These are phyloP conservation scores for Amniataba percoides DNA, from an alignment of 2,797 vertebrate genomes.

Conservation along the genomic window DNA sequence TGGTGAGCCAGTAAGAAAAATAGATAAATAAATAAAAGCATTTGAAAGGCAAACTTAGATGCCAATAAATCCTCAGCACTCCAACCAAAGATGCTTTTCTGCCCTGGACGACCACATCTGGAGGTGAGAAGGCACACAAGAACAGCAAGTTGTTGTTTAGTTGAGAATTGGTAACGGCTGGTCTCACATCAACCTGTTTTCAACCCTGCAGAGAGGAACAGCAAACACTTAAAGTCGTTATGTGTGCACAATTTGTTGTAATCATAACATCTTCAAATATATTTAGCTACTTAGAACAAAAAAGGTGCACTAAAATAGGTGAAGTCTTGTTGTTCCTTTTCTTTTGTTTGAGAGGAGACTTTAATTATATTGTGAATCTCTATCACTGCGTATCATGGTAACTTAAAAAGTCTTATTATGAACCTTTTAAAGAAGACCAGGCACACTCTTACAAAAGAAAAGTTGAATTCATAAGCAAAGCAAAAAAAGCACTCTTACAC, in stretches of 20 bases:
- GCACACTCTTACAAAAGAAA: background rate
- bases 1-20: slow-evolving; percentile 38
- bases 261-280: background rate
- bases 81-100: slow-evolving; percentile 13
- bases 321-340: background rate
- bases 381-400: background rate
- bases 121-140: slow-evolving; percentile 13
- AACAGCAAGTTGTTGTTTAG: too few species aligned
- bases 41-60: slow-evolving; percentile 16
- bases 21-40: too few species aligned
- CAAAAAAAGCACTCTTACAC: background rate
- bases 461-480: background rate
- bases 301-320: background rate
- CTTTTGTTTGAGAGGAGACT: background rate
- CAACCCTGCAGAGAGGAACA: slow-evolving; percentile 14
- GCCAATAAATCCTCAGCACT: slow-evolving; percentile 23
- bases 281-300: background rate
- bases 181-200: background rate
- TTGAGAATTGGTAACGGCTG: too few species aligned
- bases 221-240: background rate
- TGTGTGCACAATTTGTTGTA: background rate
- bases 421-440: background rate
- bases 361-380: background rate
- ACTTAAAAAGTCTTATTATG: background rate
- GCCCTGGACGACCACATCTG: slow-evolving; percentile 9